A percentile compares a stretch with the other conserved stretches of the same genome.
Evolutionary conservation across 2,797 vertebrate species (phyloP).

Genomic region (Pseudocheirus occidentalis): DNA sequence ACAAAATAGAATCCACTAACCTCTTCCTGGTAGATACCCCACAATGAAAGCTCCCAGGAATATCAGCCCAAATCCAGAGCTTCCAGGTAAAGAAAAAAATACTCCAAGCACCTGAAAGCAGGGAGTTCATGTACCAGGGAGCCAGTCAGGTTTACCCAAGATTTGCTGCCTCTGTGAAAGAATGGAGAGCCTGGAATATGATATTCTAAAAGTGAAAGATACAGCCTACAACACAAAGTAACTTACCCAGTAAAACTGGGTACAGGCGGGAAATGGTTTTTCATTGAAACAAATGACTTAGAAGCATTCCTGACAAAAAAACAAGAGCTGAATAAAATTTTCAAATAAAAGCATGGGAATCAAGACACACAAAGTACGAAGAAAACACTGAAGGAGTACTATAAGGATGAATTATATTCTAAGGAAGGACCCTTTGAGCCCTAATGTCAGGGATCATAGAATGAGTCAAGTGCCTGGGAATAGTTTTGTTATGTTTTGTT

Average conservation of each 20-base stretch:
- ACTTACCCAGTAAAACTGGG: not conserved
- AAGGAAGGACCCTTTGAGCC: not conserved
- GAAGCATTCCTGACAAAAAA: not conserved
- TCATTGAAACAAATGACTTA: not conserved
- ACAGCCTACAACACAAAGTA: not conserved
- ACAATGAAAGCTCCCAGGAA: not conserved
- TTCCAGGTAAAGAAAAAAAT: not conserved
- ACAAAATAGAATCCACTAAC: not conserved
- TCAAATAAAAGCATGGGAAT: not conserved
- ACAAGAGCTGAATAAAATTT: not conserved
- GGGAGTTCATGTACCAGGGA: not conserved
- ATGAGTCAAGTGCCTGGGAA: not conserved
- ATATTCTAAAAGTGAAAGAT: not conserved
- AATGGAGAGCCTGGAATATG: not conserved
- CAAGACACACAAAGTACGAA: not conserved
- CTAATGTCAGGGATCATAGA: not conserved
- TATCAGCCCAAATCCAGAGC: not conserved
- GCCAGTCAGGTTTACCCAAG: not conserved
- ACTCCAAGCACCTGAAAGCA: not conserved
- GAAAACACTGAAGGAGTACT: not conserved
- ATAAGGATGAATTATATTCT: not conserved
- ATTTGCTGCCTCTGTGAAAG: not conserved
- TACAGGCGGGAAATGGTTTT: not conserved
- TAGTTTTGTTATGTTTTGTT: not conserved
- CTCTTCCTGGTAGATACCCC: not conserved